phyloP scores from a whole-genome alignment of 2,888 invertebrate genomes.

The Acanthococcus lagerstroemiae region DNA sequence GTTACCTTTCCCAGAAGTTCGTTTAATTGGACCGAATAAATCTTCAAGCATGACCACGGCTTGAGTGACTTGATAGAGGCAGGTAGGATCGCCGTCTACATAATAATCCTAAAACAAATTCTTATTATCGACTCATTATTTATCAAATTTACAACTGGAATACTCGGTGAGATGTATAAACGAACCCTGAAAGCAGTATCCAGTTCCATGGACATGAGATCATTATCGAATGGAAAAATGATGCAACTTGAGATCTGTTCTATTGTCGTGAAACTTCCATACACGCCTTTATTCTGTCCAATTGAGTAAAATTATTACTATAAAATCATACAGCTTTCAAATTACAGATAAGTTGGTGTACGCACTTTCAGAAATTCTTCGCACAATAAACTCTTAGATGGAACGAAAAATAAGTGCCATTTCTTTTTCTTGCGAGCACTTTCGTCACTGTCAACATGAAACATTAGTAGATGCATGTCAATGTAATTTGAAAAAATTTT shows the following conservation, averaged over 20 bases:
- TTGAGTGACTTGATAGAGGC: conserved; percentile 76
- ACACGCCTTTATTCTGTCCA: conserved; percentile 62
- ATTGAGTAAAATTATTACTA: conserved; percentile 19
- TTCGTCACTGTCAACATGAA: conserved; percentile 6
- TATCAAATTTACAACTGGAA: neutral
- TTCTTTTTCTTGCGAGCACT: conserved; percentile 1
- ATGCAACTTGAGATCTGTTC: conserved; percentile 74
- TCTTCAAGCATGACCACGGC: conserved; percentile 76
- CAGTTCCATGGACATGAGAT: conserved; percentile 85
- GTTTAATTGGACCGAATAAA: conserved; percentile 78
- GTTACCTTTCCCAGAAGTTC: conserved; percentile 79
- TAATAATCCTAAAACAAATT: conserved; percentile 57
- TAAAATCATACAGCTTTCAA: neutral
- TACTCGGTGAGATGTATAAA: neutral
- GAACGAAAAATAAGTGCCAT: conserved; percentile 78
- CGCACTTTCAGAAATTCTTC: conserved; percentile 62
- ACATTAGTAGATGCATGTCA: no score
- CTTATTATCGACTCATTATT: neutral
- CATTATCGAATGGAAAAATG: conserved; percentile 82
- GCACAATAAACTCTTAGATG: conserved; percentile 75
- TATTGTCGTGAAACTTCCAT: conserved; percentile 61
- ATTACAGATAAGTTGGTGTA: neutral
- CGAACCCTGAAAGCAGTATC: conserved; percentile 58
- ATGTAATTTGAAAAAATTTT: neutral
- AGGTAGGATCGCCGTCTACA: conserved; percentile 80